These are phyloP conservation scores for Pelvicachromis taeniatus DNA, from an alignment of 2,113 vertebrate species.

Conservation along the genomic window DNA sequence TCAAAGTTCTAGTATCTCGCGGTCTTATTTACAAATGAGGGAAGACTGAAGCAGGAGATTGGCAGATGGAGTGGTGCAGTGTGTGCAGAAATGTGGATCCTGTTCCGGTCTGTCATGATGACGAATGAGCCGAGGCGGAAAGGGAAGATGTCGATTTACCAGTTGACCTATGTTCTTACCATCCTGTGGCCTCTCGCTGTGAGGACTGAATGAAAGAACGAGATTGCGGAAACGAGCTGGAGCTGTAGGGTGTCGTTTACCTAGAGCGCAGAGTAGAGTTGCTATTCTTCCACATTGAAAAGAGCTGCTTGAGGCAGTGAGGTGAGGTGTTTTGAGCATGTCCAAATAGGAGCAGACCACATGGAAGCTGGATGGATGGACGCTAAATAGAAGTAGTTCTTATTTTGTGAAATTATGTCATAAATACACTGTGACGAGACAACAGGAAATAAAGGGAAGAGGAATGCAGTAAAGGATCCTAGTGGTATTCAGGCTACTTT, in stretches of 20 bases:
- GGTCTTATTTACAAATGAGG: neutral
- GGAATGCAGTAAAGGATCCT: neutral
- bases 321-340: neutral
- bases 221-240: neutral
- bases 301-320: neutral
- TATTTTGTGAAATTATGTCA: neutral
- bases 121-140: neutral
- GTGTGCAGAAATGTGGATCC: neutral
- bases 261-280: neutral
- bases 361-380: neutral
- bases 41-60: neutral
- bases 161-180: neutral
- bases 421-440: neutral
- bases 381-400: neutral
- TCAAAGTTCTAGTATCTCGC: neutral
- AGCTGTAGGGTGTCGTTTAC: neutral
- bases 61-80: neutral
- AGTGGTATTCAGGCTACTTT: fast-evolving
- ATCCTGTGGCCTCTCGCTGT: neutral
- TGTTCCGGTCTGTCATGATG: neutral
- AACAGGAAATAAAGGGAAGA: neutral
- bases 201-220: neutral
- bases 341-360: neutral
- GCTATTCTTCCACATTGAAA: neutral
- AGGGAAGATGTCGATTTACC: neutral